Evolutionary conservation across 64 coral and sea anemone species (phyloP).

Genomic region (Trachythela sp.): DNA sequence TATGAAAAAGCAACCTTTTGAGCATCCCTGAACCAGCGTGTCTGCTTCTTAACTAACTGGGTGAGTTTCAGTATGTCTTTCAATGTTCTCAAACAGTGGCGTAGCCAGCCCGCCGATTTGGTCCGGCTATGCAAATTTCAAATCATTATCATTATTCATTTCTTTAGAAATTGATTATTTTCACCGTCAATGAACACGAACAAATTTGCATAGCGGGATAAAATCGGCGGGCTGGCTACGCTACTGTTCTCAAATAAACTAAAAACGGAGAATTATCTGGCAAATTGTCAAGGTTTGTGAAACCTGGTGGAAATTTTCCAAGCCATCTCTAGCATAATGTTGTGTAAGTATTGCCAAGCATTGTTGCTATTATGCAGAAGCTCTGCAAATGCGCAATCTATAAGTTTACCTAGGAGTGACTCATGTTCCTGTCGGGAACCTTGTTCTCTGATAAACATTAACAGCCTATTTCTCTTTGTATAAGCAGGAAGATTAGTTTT

Average conservation of each 20-base stretch:
- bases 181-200: too few species aligned
- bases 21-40: conserved; percentile 28
- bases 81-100: too few species aligned
- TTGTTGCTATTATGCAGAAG: conserved; percentile 60
- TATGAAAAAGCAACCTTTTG: conserved; percentile 35
- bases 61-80: conserved; percentile 26
- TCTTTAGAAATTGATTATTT: too few species aligned
- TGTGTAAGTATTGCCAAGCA: conserved; percentile 55
- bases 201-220: too few species aligned
- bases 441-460: conserved; percentile 43
- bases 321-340: conserved; percentile 30
- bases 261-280: conserved; percentile 27
- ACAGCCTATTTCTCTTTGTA: conserved; percentile 59
- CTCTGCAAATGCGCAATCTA: conserved; percentile 53
- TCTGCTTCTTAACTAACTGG: conserved; percentile 31
- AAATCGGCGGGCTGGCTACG: too few species aligned
- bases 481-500: conserved; percentile 28
- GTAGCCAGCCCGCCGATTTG: too few species aligned
- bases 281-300: conserved; percentile 5
- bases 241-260: conserved; percentile 27
- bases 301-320: conserved; percentile 18
- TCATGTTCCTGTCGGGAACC: conserved; percentile 49
- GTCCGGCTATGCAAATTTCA: too few species aligned
- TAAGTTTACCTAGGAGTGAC: conserved; percentile 45
- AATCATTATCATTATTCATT: too few species aligned